These are phyloP conservation scores for Clitarchus hookeri DNA, from an alignment of 2,888 invertebrate species.

Conservation along the genomic window DNA sequence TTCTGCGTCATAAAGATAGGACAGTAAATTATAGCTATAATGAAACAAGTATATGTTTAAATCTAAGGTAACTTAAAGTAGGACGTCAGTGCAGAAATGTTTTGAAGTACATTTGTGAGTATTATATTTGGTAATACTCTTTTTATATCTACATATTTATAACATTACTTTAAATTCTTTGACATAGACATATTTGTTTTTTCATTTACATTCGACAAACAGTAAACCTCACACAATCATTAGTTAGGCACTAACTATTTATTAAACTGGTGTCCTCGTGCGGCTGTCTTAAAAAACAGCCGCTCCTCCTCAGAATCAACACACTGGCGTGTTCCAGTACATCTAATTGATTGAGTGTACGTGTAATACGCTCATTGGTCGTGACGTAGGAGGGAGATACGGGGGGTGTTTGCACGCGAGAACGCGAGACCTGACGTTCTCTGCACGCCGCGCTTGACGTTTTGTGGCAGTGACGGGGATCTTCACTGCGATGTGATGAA, in stretches of 20 bases:
- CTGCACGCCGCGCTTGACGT: neutral
- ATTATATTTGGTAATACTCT: neutral
- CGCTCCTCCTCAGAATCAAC: neutral
- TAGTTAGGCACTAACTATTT: slow-evolving; percentile 8
- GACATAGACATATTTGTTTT: neutral
- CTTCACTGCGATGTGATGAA: neutral
- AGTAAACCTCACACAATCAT: slow-evolving; percentile 4
- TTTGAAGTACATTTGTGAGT: too few species aligned
- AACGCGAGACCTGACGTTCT: too few species aligned
- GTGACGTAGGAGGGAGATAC: neutral
- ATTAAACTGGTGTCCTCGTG: neutral
- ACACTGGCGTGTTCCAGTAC: neutral
- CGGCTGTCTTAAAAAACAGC: neutral
- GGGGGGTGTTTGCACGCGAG: too few species aligned
- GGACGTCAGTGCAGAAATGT: too few species aligned
- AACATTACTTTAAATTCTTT: slow-evolving; percentile 7
- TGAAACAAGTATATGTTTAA: neutral
- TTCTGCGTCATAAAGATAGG: too few species aligned
- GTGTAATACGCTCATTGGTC: neutral
- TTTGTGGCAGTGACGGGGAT: neutral
- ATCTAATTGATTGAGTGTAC: neutral
- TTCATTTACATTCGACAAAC: slow-evolving; percentile 1
- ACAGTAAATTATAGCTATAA: too few species aligned
- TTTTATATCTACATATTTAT: neutral
- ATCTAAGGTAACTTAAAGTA: neutral